Percentiles rank a stretch among this genome's conserved stretches.
phyloP scores from a whole-genome alignment of 2,888 invertebrate genomes.

The Cremastobaeus sp. region DNA sequence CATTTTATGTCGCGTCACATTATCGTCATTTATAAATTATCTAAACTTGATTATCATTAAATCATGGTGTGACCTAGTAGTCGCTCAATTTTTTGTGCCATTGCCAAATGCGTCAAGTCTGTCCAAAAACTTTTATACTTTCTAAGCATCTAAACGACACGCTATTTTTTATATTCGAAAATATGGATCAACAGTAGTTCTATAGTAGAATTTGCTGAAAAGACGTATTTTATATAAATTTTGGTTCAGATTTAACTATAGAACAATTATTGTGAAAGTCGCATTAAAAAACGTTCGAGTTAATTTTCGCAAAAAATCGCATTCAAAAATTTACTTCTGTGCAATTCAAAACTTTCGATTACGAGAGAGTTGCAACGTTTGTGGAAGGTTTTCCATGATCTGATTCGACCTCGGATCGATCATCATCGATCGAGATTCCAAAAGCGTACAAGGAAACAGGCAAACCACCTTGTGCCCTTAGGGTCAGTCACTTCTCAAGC shows the following conservation, averaged over 20 bases:
- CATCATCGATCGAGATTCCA: constrained; percentile 66
- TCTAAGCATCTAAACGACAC: too few species aligned
- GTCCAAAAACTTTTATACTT: not conserved
- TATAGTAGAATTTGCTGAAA: too few species aligned
- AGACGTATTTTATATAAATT: too few species aligned
- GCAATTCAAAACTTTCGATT: constrained; percentile 14
- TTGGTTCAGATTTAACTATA: too few species aligned
- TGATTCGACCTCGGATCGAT: constrained; percentile 47
- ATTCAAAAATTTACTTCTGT: too few species aligned
- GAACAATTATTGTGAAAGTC: too few species aligned
- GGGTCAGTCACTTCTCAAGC: constrained; percentile 74
- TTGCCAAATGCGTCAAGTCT: too few species aligned
- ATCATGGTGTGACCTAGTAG: constrained; percentile 12
- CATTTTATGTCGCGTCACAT: constrained; percentile 28
- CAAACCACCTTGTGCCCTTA: constrained; percentile 64
- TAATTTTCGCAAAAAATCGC: too few species aligned
- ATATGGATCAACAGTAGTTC: too few species aligned
- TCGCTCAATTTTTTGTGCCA: constrained; percentile 5
- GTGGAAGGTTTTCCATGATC: constrained; percentile 11
- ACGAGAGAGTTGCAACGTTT: constrained; percentile 7
- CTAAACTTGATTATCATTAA: not conserved
- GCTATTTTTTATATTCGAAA: too few species aligned
- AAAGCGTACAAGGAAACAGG: constrained; percentile 69
- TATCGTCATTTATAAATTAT: constrained; percentile 20
- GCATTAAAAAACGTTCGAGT: too few species aligned